These are phyloP conservation scores for Argyresthia albistria DNA, from an alignment of 2,888 invertebrate genomes.

Conservation along the genomic window DNA sequence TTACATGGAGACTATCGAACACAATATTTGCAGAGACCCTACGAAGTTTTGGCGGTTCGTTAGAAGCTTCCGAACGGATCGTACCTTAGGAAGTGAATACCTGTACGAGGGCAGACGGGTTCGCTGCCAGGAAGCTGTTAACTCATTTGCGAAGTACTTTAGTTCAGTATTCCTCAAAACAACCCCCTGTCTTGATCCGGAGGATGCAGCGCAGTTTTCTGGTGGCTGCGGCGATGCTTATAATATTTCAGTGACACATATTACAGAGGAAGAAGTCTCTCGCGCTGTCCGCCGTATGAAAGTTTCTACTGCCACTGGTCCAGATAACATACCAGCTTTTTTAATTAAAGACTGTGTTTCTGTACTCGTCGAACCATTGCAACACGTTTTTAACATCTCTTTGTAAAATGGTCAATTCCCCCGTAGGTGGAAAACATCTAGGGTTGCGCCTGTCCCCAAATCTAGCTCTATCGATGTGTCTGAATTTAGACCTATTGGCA, in stretches of 20 bases:
- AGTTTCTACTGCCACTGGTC: slow-evolving; percentile 6
- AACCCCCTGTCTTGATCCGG: neutral
- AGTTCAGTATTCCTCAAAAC: neutral
- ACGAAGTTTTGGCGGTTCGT: neutral
- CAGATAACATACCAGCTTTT: slow-evolving; percentile 10
- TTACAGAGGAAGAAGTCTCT: neutral
- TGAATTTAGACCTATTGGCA: slow-evolving; percentile 6
- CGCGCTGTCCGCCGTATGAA: slow-evolving; percentile 7
- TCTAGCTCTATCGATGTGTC: neutral
- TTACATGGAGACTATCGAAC: neutral
- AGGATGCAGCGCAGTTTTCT: neutral
- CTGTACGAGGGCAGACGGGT: neutral
- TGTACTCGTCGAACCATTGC: slow-evolving; percentile 1
- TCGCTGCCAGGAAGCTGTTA: neutral
- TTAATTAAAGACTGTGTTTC: slow-evolving; percentile 9
- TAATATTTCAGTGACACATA: neutral
- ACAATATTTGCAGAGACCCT: neutral
- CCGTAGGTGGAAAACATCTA: slow-evolving; percentile 4
- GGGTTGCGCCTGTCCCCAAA: slow-evolving; percentile 9
- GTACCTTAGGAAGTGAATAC: neutral
- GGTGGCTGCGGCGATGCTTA: neutral
- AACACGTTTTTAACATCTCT: slow-evolving; percentile 8
- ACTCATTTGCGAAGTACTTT: neutral
- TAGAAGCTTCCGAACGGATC: neutral
- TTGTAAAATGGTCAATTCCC: slow-evolving; percentile 1